These are phyloP conservation scores for Coreius guichenoti DNA, from an alignment of 2,797 vertebrate genomes.

Conservation along the genomic window DNA sequence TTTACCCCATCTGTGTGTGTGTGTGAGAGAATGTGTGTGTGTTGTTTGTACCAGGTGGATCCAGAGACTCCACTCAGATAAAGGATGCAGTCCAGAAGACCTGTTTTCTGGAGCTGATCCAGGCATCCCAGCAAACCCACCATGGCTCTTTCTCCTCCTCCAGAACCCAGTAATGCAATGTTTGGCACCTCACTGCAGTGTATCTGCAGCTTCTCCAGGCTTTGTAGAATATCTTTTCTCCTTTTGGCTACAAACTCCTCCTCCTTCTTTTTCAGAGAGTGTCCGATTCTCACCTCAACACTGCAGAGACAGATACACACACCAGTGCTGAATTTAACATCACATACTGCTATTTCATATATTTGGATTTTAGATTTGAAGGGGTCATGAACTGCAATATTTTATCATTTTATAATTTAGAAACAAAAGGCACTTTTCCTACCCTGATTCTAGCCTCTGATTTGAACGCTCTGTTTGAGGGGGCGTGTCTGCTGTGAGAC, in stretches of 20 bases:
- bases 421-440: no score
- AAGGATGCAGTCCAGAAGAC: constrained; percentile 47
- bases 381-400: no score
- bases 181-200: constrained; percentile 36
- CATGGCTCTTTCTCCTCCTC: constrained; percentile 56
- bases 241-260: neutral
- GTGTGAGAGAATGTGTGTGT: neutral
- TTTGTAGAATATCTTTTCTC: neutral
- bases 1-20: neutral
- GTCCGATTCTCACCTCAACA: neutral
- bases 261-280: constrained; percentile 3
- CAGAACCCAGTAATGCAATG: constrained; percentile 55
- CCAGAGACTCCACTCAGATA: constrained; percentile 59
- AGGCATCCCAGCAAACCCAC: constrained; percentile 56
- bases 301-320: neutral
- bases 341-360: neutral
- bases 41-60: constrained; percentile 54
- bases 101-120: constrained; percentile 41
- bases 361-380: neutral
- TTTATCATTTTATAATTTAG: no score
- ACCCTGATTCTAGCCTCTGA: no score
- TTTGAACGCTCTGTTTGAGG: no score
- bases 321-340: neutral
- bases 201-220: neutral
- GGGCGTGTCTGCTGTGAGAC: no score